Evolutionary conservation across 2,888 invertebrate genomes (phyloP).

Genomic region (Oxytorus armatus): DNA sequence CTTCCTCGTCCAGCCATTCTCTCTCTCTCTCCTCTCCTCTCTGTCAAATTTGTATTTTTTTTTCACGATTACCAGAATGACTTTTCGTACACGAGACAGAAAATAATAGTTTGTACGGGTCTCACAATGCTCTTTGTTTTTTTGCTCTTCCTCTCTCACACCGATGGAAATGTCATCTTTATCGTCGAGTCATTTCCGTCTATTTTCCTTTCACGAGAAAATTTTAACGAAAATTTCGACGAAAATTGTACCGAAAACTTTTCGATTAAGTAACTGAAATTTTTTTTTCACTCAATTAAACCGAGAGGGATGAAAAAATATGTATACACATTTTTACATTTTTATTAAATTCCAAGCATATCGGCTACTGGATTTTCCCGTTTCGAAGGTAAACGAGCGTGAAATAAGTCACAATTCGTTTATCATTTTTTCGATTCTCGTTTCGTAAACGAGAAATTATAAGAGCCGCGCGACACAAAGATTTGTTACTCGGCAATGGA

Average conservation of each 20-base stretch:
- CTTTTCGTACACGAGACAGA: background rate
- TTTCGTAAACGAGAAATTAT: background rate
- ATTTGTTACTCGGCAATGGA: too few species aligned
- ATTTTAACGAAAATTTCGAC: background rate
- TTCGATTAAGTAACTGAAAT: background rate
- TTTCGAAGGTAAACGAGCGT: slow-evolving; percentile 29
- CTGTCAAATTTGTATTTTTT: background rate
- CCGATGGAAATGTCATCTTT: background rate
- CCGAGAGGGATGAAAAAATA: background rate
- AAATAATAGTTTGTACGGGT: background rate
- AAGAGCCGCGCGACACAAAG: too few species aligned
- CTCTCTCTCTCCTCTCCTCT: slow-evolving; percentile 6
- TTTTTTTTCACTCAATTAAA: slow-evolving; percentile 3
- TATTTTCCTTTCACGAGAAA: background rate
- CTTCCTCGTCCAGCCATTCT: slow-evolving; percentile 61
- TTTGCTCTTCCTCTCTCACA: background rate
- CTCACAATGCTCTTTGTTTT: slow-evolving; percentile 10
- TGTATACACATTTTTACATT: slow-evolving; percentile 15
- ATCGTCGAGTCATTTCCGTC: slow-evolving; percentile 11
- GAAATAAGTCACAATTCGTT: slow-evolving; percentile 39
- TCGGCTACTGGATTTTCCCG: slow-evolving; percentile 8
- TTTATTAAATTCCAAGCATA: slow-evolving; percentile 52
- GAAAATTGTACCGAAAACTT: slow-evolving; percentile 30
- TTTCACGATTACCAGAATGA: slow-evolving; percentile 3
- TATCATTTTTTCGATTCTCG: slow-evolving; percentile 43